Percentiles rank a stretch among this genome's conserved stretches.
Conservation (phyloP, 53 echinoderm and acorn worm species). For the Hippasteria phrygiana region DNA sequence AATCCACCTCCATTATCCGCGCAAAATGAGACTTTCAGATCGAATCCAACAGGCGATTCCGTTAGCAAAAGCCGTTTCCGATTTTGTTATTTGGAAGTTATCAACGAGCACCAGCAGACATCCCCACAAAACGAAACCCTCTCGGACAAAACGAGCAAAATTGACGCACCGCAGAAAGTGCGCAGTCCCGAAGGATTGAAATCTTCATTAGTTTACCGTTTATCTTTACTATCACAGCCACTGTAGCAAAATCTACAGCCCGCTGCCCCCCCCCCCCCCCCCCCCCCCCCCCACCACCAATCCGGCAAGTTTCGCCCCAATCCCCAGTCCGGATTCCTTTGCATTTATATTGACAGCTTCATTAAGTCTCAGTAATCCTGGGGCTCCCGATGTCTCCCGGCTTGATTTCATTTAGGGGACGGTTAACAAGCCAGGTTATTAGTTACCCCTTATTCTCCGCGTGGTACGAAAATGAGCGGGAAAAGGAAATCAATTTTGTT, state of each 20-base stretch:
- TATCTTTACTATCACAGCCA: background rate
- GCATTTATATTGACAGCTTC: slow-evolving; percentile 49
- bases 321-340: background rate
- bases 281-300: background rate
- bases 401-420: background rate
- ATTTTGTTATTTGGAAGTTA: too few relatives aligned
- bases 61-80: too few relatives aligned
- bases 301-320: background rate
- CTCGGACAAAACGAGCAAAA: background rate
- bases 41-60: too few relatives aligned
- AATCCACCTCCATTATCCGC: too few relatives aligned
- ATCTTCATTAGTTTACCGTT: slow-evolving; percentile 12
- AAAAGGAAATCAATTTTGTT: slow-evolving; percentile 40
- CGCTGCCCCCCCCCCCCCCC: background rate
- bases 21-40: too few relatives aligned
- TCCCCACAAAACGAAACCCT: too few relatives aligned
- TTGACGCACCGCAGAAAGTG: background rate
- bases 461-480: background rate
- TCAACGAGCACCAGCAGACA: too few relatives aligned
- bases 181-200: background rate
- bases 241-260: background rate
- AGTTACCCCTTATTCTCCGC: background rate
- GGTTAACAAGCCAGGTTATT: slow-evolving; percentile 32
- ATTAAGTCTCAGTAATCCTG: slow-evolving; percentile 6
- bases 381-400: background rate